Percentiles rank a stretch among this genome's conserved stretches.
Evolutionary conservation across 2,113 vertebrate genomes (phyloP).

Genomic region (Raphicerus campestris): DNA sequence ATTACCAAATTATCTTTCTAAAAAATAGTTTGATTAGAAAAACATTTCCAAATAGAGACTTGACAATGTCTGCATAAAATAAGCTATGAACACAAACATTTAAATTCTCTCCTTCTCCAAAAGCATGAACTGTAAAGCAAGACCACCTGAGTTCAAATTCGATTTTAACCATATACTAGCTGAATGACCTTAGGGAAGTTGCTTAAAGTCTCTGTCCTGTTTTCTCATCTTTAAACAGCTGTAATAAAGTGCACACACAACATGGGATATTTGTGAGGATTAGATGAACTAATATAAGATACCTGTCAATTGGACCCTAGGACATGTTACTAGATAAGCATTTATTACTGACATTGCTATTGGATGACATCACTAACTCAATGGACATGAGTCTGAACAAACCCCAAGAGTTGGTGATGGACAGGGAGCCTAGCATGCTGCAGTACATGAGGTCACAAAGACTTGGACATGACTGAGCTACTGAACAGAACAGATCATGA

Average conservation of each 20-base stretch:
- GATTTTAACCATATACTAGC: background rate
- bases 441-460: background rate
- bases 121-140: background rate
- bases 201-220: background rate
- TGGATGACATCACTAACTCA: background rate
- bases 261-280: background rate
- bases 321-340: background rate
- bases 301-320: background rate
- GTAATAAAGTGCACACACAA: background rate
- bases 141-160: background rate
- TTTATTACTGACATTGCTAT: background rate
- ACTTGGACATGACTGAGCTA: accelerated
- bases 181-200: background rate
- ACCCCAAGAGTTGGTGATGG: background rate
- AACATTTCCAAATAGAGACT: background rate
- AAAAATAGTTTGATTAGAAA: background rate
- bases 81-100: background rate
- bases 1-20: background rate
- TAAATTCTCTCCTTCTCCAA: background rate
- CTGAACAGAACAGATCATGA: background rate
- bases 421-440: background rate
- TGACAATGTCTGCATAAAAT: background rate
- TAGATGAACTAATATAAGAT: background rate
- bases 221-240: background rate
- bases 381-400: background rate